Percentiles rank a stretch among this genome's conserved stretches.
phyloP scores from a whole-genome alignment of 2,888 invertebrate species.

The Pteria penguin region DNA sequence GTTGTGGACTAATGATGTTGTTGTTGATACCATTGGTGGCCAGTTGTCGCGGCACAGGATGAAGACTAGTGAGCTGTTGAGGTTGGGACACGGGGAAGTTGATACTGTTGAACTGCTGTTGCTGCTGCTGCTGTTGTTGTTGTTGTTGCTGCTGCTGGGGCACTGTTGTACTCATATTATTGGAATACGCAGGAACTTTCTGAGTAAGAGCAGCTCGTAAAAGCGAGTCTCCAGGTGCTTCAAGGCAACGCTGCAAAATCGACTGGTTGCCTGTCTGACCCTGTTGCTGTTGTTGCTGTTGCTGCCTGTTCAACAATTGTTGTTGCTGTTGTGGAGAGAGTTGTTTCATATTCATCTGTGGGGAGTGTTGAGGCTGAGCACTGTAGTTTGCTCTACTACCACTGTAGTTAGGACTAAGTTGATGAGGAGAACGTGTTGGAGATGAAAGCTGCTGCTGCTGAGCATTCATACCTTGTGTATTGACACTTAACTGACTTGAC shows the following conservation, averaged over 20 bases:
- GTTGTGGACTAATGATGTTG: conserved; percentile 31
- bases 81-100: conserved; percentile 21
- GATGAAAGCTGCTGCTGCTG: conserved; percentile 48
- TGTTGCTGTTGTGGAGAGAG: conserved; percentile 61
- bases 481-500: conserved; percentile 55
- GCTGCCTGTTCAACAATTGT: conserved; percentile 48
- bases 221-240: conserved; percentile 64
- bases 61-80: conserved; percentile 24
- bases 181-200: conserved; percentile 40
- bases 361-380: conserved; percentile 46
- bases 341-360: conserved; percentile 58
- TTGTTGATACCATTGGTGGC: conserved; percentile 40
- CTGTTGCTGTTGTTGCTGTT: conserved; percentile 51
- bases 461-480: conserved; percentile 45
- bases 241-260: conserved; percentile 64
- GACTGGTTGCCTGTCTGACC: conserved; percentile 50
- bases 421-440: conserved; percentile 65
- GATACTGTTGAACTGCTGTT: conserved; percentile 29
- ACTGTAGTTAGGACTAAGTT: conserved; percentile 63
- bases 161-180: background rate
- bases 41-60: conserved; percentile 19
- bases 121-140: conserved; percentile 5
- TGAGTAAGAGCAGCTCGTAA: conserved; percentile 71
- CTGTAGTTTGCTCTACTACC: conserved; percentile 54
- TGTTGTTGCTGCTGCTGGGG: background rate